phyloP scores from a whole-genome alignment of 2,888 invertebrate species.

The Urechis unicinctus region DNA sequence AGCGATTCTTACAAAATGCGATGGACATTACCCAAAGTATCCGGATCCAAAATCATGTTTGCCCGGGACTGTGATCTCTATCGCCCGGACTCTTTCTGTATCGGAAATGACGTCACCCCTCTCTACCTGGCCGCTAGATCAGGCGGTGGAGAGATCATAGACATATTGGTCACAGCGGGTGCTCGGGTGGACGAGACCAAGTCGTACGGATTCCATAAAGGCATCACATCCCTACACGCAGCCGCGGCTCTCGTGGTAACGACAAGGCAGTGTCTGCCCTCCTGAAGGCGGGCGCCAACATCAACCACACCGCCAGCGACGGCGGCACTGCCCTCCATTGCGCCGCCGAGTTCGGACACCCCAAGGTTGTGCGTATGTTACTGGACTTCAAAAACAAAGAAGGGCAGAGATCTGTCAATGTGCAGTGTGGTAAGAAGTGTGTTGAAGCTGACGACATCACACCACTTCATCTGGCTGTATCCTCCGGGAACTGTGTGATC shows the following conservation, averaged over 20 bases:
- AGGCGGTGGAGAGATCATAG: slow-evolving; percentile 12
- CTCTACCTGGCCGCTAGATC: slow-evolving; percentile 20
- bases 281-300: slow-evolving; percentile 12
- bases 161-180: slow-evolving; percentile 10
- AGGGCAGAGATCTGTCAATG: slow-evolving; percentile 3
- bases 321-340: slow-evolving; percentile 24
- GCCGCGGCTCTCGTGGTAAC: slow-evolving; percentile 19
- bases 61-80: slow-evolving; percentile 19
- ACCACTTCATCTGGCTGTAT: slow-evolving; percentile 19
- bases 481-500: slow-evolving; percentile 10
- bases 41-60: slow-evolving; percentile 12
- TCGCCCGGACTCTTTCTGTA: slow-evolving; percentile 15
- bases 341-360: slow-evolving; percentile 20
- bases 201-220: slow-evolving; percentile 15
- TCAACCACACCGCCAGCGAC: slow-evolving; percentile 17
- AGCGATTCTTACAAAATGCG: slow-evolving; percentile 19
- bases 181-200: slow-evolving; percentile 20
- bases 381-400: slow-evolving; percentile 1
- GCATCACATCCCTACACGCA: slow-evolving; percentile 22
- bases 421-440: slow-evolving; percentile 13
- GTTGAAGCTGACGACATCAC: slow-evolving; percentile 20
- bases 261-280: slow-evolving; percentile 11
- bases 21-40: slow-evolving; percentile 12
- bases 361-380: slow-evolving; percentile 9
- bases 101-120: slow-evolving; percentile 18